phyloP scores from a whole-genome alignment of 1,140 invertebrate genomes.

The Halictus rubicundus region DNA sequence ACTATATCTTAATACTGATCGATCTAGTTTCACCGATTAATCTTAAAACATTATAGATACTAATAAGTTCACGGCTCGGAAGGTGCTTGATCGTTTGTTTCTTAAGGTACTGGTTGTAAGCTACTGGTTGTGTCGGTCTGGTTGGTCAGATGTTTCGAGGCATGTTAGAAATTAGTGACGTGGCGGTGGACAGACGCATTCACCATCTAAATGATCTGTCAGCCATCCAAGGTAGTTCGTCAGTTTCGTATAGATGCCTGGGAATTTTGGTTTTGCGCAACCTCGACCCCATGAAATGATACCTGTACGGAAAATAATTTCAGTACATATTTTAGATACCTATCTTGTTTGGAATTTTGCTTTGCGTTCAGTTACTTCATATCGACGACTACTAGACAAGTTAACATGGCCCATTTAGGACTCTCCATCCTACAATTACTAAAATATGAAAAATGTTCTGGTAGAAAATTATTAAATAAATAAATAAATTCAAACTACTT shows the following conservation, averaged over 20 bases:
- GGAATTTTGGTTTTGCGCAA: constrained; percentile 87
- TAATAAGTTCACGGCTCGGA: background rate
- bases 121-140: too few relatives aligned
- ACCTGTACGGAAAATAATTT: constrained; percentile 72
- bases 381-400: too few relatives aligned
- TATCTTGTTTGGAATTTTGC: background rate
- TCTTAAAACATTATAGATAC: background rate
- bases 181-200: constrained; percentile 81
- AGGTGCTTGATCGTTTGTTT: background rate
- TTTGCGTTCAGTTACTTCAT: too few relatives aligned
- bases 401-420: too few relatives aligned
- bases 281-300: constrained; percentile 90
- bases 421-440: too few relatives aligned
- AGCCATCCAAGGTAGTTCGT: constrained; percentile 87
- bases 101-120: background rate
- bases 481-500: too few relatives aligned
- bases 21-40: background rate
- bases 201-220: constrained; percentile 78
- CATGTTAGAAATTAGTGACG: constrained; percentile 25
- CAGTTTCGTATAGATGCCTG: constrained; percentile 89
- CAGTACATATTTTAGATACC: background rate
- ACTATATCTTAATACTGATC: constrained; percentile 35
- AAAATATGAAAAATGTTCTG: too few relatives aligned
- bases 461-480: too few relatives aligned
- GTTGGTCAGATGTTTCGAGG: background rate